Evolutionary conservation across 2,888 invertebrate genomes (phyloP).

Genomic region (Mythimna ferrago): DNA sequence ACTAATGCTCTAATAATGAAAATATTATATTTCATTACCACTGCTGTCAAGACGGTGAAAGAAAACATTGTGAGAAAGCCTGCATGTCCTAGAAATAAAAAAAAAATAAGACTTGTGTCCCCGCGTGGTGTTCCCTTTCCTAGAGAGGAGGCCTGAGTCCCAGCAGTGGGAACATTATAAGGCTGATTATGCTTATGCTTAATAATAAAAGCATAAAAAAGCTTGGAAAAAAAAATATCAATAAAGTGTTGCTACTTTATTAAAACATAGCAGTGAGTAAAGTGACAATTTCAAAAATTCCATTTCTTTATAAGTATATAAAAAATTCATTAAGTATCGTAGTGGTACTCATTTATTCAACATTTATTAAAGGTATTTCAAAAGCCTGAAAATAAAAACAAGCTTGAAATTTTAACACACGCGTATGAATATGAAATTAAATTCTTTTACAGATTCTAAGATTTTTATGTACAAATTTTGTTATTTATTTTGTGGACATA

Average conservation of each 20-base stretch:
- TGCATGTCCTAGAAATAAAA: no score
- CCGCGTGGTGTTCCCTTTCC: no score
- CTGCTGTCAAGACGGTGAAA: no score
- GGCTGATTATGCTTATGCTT: no score
- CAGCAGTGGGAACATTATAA: no score
- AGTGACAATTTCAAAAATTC: constrained; percentile 18
- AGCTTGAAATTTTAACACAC: constrained; percentile 16
- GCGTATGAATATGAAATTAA: constrained; percentile 20
- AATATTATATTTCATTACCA: no score
- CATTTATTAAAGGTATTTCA: constrained; percentile 30
- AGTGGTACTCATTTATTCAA: constrained; percentile 29
- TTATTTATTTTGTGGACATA: neutral
- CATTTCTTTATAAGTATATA: constrained; percentile 8
- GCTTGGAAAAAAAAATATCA: neutral
- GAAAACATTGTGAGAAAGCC: no score
- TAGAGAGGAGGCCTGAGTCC: no score
- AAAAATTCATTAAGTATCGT: constrained; percentile 17
- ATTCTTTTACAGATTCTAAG: neutral
- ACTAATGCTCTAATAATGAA: no score
- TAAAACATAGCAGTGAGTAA: neutral
- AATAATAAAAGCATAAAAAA: neutral
- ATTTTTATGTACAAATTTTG: neutral
- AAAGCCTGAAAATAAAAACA: constrained; percentile 31
- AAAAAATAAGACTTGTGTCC: no score
- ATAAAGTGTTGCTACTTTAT: neutral